Percentiles rank a stretch among this genome's conserved stretches.
These are phyloP conservation scores for Podilymbus podiceps DNA, from an alignment of 2,113 vertebrate genomes.

Conservation along the genomic window DNA sequence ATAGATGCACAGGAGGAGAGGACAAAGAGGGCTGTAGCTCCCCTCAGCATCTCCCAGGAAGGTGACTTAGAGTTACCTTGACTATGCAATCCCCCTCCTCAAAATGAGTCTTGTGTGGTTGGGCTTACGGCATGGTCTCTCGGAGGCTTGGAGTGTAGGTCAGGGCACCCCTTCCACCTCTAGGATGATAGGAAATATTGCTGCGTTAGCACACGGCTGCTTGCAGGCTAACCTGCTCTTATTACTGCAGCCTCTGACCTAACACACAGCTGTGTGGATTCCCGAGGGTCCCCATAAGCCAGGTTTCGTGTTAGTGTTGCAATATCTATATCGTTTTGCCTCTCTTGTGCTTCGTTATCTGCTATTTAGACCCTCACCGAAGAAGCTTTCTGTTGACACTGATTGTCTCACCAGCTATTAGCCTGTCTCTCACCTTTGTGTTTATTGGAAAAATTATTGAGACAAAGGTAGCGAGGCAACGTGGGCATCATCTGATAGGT, in stretches of 20 bases:
- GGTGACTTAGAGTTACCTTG: not conserved
- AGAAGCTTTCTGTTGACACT: not conserved
- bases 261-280: not conserved
- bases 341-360: not conserved
- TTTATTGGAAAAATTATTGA: constrained; percentile 10
- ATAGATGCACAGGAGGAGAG: not conserved
- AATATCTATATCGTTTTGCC: not conserved
- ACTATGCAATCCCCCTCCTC: not conserved
- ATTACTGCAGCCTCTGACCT: not conserved
- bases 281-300: not conserved
- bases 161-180: not conserved
- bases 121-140: not conserved
- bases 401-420: not conserved
- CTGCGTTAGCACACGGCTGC: not conserved
- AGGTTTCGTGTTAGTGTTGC: not conserved
- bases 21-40: not conserved
- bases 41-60: accelerated
- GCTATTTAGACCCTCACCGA: not conserved
- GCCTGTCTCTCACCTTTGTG: constrained; percentile 29
- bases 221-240: not conserved
- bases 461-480: not conserved
- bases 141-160: not conserved
- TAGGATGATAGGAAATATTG: not conserved
- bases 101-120: accelerated
- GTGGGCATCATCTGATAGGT: not conserved